Conservation (phyloP, 2,888 invertebrate species). For the Bursaphelenchus okinawaensis region DNA sequence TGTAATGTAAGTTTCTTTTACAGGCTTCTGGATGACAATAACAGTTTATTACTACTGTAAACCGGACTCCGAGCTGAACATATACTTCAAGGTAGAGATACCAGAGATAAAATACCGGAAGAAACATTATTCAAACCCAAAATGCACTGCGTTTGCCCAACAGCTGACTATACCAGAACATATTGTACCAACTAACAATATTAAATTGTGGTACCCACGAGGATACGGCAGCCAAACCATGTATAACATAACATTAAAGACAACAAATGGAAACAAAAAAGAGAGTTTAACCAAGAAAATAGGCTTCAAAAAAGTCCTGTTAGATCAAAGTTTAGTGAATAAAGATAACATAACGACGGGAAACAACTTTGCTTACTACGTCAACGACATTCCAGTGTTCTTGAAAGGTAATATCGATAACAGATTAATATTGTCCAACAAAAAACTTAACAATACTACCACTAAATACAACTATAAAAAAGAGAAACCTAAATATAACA, state of each 20-base stretch:
- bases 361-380: constrained; percentile 73
- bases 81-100: not conserved
- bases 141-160: not conserved
- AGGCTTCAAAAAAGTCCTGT: constrained; percentile 79
- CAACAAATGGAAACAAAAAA: not conserved
- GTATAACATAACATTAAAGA: constrained; percentile 62
- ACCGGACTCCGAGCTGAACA: not conserved
- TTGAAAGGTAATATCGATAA: constrained; percentile 69
- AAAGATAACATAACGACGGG: constrained; percentile 59
- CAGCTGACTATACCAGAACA: not conserved
- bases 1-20: constrained; percentile 7
- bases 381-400: constrained; percentile 81
- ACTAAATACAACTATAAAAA: too few relatives aligned
- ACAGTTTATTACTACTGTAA: not conserved
- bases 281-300: constrained; percentile 60
- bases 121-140: constrained; percentile 52
- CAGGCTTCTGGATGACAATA: not conserved
- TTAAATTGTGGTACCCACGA: constrained; percentile 87
- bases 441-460: too few relatives aligned
- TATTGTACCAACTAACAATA: not conserved
- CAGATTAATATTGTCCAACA: too few relatives aligned
- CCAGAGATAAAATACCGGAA: constrained; percentile 12
- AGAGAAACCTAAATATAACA: too few relatives aligned
- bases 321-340: constrained; percentile 63
- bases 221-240: constrained; percentile 77